A percentile compares a stretch with the other conserved stretches of the same genome.
Evolutionary conservation across 2,888 invertebrate species (phyloP).

Genomic region (Muscina levida): DNA sequence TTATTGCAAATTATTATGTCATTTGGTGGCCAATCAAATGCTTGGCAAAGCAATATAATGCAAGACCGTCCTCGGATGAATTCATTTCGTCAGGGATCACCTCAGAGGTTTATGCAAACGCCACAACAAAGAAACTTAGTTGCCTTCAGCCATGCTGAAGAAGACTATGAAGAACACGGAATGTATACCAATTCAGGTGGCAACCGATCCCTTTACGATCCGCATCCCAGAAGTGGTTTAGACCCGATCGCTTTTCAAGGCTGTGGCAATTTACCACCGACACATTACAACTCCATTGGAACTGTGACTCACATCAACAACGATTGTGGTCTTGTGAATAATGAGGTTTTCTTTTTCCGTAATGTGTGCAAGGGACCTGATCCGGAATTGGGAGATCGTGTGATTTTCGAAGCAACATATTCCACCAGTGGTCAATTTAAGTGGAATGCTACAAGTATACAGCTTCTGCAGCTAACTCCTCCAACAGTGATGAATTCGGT

Average conservation of each 20-base stretch:
- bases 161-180: slow-evolving; percentile 69
- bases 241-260: slow-evolving; percentile 87
- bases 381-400: slow-evolving; percentile 94
- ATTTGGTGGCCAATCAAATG: slow-evolving; percentile 86
- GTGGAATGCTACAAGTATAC: slow-evolving; percentile 97
- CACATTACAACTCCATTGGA: slow-evolving; percentile 87
- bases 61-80: slow-evolving; percentile 59
- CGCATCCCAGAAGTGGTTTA: slow-evolving; percentile 84
- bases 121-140: slow-evolving; percentile 66
- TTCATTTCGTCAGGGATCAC: slow-evolving; percentile 53
- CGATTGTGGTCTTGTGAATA: slow-evolving; percentile 97
- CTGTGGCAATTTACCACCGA: slow-evolving; percentile 66
- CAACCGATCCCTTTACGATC: slow-evolving; percentile 86
- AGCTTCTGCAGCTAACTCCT: slow-evolving; percentile 78
- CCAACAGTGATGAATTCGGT: slow-evolving; percentile 66
- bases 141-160: slow-evolving; percentile 65
- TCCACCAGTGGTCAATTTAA: slow-evolving; percentile 97
- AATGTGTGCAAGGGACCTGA: slow-evolving; percentile 92
- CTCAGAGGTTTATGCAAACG: slow-evolving; percentile 62
- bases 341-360: slow-evolving; percentile 97
- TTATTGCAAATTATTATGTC: slow-evolving; percentile 69
- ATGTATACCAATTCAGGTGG: slow-evolving; percentile 76
- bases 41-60: slow-evolving; percentile 82
- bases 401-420: slow-evolving; percentile 90
- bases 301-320: slow-evolving; percentile 96